Percentiles rank a stretch among this genome's conserved stretches.
phyloP scores from a whole-genome alignment of 2,888 invertebrate species.

The Ectemnius cavifrons region DNA sequence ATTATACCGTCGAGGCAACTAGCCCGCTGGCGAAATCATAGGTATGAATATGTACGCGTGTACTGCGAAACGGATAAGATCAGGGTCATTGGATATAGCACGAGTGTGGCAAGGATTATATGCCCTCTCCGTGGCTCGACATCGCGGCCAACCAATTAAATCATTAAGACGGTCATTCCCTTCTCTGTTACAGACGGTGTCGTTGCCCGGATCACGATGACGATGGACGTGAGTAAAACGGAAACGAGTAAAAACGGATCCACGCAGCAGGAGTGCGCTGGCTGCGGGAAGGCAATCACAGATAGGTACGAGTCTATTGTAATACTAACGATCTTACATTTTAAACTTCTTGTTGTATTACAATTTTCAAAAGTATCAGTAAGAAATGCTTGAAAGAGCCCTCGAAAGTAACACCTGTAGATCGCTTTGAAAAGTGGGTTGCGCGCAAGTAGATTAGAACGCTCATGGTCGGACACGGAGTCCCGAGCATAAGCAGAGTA shows the following conservation, averaged over 20 bases:
- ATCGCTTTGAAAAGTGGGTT: too few relatives aligned
- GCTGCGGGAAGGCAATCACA: constrained; percentile 95
- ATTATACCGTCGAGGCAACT: constrained; percentile 25
- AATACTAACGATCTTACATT: too few relatives aligned
- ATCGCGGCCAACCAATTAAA: not conserved
- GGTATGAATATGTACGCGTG: constrained; percentile 23
- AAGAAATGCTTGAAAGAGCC: too few relatives aligned
- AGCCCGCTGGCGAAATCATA: constrained; percentile 26
- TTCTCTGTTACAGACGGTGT: constrained; percentile 69
- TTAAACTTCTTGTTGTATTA: too few relatives aligned
- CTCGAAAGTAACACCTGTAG: too few relatives aligned
- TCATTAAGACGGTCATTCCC: constrained; percentile 1
- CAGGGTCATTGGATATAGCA: not conserved
- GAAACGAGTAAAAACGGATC: constrained; percentile 80
- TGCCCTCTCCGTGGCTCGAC: too few relatives aligned
- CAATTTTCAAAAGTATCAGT: too few relatives aligned
- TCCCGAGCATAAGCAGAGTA: too few relatives aligned
- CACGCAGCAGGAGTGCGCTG: constrained; percentile 90
- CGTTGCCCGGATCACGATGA: constrained; percentile 82
- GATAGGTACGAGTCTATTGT: constrained; percentile 80
- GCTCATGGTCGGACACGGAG: too few relatives aligned
- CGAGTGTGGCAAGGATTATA: not conserved
- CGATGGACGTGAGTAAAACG: constrained; percentile 93
- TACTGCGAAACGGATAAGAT: constrained; percentile 17
- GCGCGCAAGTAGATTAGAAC: too few relatives aligned